A percentile compares a stretch with the other conserved stretches of the same genome.
Evolutionary conservation across 2,797 vertebrate species (phyloP).

Genomic region (Cyprinodon diabolis): DNA sequence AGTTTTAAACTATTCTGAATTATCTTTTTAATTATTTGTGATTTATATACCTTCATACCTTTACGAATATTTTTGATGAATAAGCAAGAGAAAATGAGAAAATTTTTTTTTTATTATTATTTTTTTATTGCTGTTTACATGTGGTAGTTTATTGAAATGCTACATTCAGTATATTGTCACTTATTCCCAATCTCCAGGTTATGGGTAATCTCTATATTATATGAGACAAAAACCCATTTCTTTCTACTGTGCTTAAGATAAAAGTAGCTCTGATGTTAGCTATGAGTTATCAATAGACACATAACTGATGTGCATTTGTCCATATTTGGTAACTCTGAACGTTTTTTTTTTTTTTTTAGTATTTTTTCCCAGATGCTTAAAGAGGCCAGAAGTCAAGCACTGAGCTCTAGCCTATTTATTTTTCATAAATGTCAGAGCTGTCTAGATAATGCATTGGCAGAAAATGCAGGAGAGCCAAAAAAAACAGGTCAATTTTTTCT

Average conservation of each 20-base stretch:
- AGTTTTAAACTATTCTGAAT: background rate
- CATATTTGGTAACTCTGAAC: slow-evolving; percentile 19
- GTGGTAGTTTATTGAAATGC: too few relatives aligned
- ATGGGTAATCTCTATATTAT: too few relatives aligned
- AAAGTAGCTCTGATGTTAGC: background rate
- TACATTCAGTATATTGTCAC: too few relatives aligned
- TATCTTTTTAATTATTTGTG: background rate
- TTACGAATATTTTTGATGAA: too few relatives aligned
- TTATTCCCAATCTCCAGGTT: too few relatives aligned
- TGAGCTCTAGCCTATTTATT: slow-evolving; percentile 39
- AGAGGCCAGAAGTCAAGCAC: slow-evolving; percentile 39
- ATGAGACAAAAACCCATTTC: too few relatives aligned
- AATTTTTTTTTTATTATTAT: too few relatives aligned
- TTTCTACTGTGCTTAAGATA: background rate
- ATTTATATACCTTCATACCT: too few relatives aligned
- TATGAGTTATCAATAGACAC: background rate
- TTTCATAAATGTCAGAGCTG: slow-evolving; percentile 38
- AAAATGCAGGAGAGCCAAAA: background rate
- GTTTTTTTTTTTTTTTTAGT: background rate
- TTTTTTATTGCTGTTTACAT: too few relatives aligned
- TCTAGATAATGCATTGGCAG: background rate
- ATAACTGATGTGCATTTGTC: background rate
- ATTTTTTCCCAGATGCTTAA: slow-evolving; percentile 36
- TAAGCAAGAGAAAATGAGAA: too few relatives aligned
- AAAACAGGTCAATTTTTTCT: background rate